These are phyloP conservation scores for Nymphicus hollandicus DNA, from an alignment of 2,113 vertebrate species.

Conservation along the genomic window DNA sequence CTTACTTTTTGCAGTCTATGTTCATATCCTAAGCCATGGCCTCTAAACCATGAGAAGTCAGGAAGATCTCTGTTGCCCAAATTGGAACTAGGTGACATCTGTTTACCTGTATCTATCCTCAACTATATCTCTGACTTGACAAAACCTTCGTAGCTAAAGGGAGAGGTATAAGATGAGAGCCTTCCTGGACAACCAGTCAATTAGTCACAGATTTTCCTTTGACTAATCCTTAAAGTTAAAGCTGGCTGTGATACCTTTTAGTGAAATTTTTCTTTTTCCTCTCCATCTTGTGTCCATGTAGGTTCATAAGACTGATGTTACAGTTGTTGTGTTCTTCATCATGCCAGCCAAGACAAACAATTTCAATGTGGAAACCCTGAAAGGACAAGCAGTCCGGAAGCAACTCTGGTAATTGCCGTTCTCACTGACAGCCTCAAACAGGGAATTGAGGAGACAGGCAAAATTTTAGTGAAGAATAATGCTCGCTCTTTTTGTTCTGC, in stretches of 20 bases:
- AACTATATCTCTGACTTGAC: background rate
- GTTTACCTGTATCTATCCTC: background rate
- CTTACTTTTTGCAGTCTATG: background rate
- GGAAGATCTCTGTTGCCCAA: background rate
- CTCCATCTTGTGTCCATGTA: conserved; percentile 39
- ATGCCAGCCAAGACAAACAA: conserved; percentile 98
- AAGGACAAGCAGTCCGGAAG: conserved; percentile 94
- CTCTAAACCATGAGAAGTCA: background rate
- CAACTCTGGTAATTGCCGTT: conserved; percentile 86
- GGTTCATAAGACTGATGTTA: conserved; percentile 90
- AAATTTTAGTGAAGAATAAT: background rate
- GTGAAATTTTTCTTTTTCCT: background rate
- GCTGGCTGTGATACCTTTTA: background rate
- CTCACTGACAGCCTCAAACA: background rate
- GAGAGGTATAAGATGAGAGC: background rate
- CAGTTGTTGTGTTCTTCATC: conserved; percentile 94
- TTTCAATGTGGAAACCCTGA: conserved; percentile 96
- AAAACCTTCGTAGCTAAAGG: background rate
- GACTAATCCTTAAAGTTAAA: background rate
- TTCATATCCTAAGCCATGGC: background rate
- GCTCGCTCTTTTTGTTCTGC: background rate
- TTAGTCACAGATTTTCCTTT: background rate
- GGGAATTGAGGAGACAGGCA: background rate
- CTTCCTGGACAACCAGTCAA: background rate
- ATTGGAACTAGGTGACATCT: background rate